Percentiles rank a stretch among this genome's conserved stretches.
Conservation (phyloP, 23 tunicate genomes). For the Botrylloides violaceus region DNA sequence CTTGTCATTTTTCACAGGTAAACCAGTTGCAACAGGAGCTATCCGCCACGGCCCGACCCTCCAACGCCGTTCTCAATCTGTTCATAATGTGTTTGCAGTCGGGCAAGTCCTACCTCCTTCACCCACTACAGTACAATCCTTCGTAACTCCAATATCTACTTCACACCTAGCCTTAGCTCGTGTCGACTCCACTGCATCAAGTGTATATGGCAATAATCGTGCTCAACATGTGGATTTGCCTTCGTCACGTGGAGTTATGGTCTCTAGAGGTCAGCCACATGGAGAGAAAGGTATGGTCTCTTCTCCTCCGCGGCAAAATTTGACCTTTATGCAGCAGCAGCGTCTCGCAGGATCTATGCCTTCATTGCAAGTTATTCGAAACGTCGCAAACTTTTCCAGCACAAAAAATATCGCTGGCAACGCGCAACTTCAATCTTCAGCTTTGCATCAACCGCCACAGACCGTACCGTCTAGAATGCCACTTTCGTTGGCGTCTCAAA, state of each 20-base stretch:
- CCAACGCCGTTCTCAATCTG: slow-evolving; percentile 57
- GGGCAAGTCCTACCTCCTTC: slow-evolving; percentile 4
- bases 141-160: neutral
- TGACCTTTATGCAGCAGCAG: slow-evolving; percentile 22
- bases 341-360: slow-evolving; percentile 68
- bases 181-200: neutral
- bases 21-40: neutral
- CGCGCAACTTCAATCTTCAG: slow-evolving; percentile 2
- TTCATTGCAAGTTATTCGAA: slow-evolving; percentile 31
- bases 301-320: slow-evolving; percentile 17
- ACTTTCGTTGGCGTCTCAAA: neutral
- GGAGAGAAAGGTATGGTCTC: neutral
- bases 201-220: neutral
- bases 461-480: neutral
- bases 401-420: slow-evolving; percentile 4
- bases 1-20: neutral
- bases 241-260: neutral
- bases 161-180: neutral
- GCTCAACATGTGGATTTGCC: neutral
- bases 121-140: slow-evolving; percentile 2
- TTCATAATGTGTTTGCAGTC: slow-evolving; percentile 21
- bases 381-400: slow-evolving; percentile 7
- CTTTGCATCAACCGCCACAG: slow-evolving; percentile 8
- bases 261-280: neutral
- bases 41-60: slow-evolving; percentile 87